A percentile compares a stretch with the other conserved stretches of the same genome.
phyloP scores from a whole-genome alignment of 2,888 invertebrate species.

The Bombylius discolor region DNA sequence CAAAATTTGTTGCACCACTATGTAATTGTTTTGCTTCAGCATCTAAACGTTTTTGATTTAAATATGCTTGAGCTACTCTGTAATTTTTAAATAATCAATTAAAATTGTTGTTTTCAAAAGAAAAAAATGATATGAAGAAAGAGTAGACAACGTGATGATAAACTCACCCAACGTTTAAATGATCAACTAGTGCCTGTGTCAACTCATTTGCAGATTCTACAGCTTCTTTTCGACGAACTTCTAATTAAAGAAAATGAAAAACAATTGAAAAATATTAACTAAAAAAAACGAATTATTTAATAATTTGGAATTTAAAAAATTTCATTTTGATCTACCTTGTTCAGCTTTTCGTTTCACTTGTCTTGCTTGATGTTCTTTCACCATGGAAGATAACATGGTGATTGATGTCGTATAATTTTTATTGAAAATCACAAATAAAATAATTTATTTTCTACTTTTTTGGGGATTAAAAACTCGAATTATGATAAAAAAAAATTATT shows the following conservation, averaged over 20 bases:
- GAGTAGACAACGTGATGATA: not conserved
- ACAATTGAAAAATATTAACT: not conserved
- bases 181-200: conserved; percentile 90
- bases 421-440: too few species aligned
- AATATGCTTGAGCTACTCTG: conserved; percentile 90
- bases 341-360: conserved; percentile 65
- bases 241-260: conserved; percentile 40
- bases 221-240: conserved; percentile 86
- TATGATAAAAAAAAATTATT: too few species aligned
- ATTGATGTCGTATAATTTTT: too few species aligned
- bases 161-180: conserved; percentile 86
- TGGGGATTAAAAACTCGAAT: too few species aligned
- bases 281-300: too few species aligned
- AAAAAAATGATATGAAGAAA: not conserved
- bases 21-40: conserved; percentile 94
- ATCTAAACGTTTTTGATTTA: conserved; percentile 95
- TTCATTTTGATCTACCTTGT: conserved; percentile 48
- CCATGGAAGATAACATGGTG: conserved; percentile 70
- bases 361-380: conserved; percentile 77
- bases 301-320: not conserved
- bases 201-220: conserved; percentile 83
- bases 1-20: conserved; percentile 84
- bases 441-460: too few species aligned
- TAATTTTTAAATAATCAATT: not conserved
- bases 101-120: not conserved